phyloP scores from a whole-genome alignment of 2,113 vertebrate species.

The Etheostoma spectabile region DNA sequence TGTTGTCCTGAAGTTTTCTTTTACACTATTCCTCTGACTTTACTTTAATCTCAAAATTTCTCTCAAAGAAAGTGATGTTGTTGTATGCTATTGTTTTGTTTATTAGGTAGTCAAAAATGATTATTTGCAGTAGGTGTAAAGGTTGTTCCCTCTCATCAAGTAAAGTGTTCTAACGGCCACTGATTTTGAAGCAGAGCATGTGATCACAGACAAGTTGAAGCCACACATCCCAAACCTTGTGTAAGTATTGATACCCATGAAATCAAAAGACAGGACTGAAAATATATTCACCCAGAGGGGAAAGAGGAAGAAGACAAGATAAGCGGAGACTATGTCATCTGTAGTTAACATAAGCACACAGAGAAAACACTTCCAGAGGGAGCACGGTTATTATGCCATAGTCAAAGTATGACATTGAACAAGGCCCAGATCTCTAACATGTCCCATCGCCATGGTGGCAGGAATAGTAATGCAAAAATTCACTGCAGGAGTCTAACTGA shows the following conservation, averaged over 20 bases:
- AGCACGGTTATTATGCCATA: conserved; percentile 32
- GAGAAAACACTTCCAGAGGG: conserved; percentile 33
- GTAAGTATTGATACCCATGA: not conserved
- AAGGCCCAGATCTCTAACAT: conserved; percentile 26
- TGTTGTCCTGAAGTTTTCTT: not conserved
- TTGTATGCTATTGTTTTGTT: not conserved
- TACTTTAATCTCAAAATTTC: not conserved
- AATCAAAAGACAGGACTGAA: conserved; percentile 2
- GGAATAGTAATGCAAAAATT: conserved; percentile 25
- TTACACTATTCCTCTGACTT: not conserved
- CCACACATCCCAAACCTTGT: not conserved
- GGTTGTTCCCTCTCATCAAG: not conserved
- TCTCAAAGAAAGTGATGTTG: not conserved
- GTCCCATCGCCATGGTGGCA: conserved; percentile 29
- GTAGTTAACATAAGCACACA: conserved; percentile 18
- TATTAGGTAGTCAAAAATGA: not conserved
- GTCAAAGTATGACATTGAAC: conserved; percentile 39
- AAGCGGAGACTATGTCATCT: conserved; percentile 24
- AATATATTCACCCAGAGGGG: not conserved
- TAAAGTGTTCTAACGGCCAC: not conserved
- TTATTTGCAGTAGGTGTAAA: not conserved
- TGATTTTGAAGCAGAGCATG: conserved; percentile 21
- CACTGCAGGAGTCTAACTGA: not conserved
- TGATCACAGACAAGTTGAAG: not conserved
- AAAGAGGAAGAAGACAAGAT: not conserved